A percentile compares a stretch with the other conserved stretches of the same genome.
These are phyloP conservation scores for Dynastes maya DNA, from an alignment of 2,888 invertebrate genomes.

Conservation along the genomic window DNA sequence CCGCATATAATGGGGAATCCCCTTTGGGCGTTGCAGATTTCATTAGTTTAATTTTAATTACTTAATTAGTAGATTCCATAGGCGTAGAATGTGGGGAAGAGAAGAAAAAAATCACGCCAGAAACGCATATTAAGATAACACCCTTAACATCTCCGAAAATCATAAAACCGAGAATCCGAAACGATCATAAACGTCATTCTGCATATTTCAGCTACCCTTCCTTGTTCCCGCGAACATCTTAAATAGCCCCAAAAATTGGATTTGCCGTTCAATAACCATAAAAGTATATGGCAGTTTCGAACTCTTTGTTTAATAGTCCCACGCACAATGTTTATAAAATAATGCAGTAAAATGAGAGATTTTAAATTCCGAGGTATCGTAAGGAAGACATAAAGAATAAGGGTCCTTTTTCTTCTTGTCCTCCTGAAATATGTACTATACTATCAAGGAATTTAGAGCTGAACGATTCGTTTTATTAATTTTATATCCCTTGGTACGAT, in stretches of 20 bases:
- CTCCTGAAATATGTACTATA: no score
- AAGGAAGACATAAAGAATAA: constrained; percentile 61
- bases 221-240: constrained; percentile 65
- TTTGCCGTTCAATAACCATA: constrained; percentile 71
- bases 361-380: constrained; percentile 67
- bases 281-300: constrained; percentile 70
- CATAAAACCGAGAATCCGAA: constrained; percentile 67
- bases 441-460: neutral
- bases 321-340: constrained; percentile 70
- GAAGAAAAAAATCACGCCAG: neutral
- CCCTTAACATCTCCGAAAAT: constrained; percentile 54
- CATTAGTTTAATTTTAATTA: neutral
- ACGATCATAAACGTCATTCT: constrained; percentile 67
- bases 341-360: constrained; percentile 70
- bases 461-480: neutral
- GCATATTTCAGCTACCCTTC: constrained; percentile 65
- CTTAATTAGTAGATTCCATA: neutral
- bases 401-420: neutral
- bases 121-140: neutral
- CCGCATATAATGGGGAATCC: neutral
- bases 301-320: constrained; percentile 70
- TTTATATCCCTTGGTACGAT: constrained; percentile 7
- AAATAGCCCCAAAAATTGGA: constrained; percentile 71
- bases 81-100: neutral
- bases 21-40: neutral